Conservation (phyloP, 1,140 invertebrate species). For the Dreissena rostriformis region DNA sequence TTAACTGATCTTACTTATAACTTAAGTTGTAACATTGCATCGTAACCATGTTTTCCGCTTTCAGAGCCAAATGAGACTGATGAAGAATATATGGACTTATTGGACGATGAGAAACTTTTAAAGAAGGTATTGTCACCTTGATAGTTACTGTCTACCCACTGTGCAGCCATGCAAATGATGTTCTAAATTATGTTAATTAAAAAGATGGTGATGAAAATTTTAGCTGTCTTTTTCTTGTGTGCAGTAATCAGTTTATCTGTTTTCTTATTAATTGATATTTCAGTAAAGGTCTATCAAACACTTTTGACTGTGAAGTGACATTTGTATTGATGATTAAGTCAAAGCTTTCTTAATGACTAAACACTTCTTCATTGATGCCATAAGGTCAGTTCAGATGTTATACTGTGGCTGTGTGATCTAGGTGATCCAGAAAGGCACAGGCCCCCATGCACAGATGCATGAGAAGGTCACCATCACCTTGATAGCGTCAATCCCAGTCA, state of each 20-base stretch:
- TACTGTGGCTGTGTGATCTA: background rate
- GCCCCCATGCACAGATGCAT: conserved; percentile 13
- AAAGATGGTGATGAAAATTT: background rate
- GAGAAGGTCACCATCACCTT: conserved; percentile 17
- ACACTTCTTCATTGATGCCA: too few relatives aligned
- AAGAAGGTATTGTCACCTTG: background rate
- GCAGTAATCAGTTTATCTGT: background rate
- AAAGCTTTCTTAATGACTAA: background rate
- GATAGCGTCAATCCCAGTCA: conserved; percentile 16
- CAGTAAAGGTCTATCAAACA: background rate
- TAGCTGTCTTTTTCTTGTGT: background rate
- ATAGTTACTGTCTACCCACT: background rate
- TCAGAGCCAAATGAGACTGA: too few relatives aligned
- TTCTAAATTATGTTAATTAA: too few relatives aligned
- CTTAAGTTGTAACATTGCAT: too few relatives aligned
- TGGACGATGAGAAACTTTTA: background rate
- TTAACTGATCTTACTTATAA: too few relatives aligned
- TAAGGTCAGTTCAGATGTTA: too few relatives aligned
- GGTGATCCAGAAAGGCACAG: conserved; percentile 17
- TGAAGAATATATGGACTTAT: background rate
- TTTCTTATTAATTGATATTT: background rate
- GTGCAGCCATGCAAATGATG: background rate
- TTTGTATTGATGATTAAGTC: background rate
- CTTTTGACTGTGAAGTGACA: background rate
- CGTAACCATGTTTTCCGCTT: too few relatives aligned